These are phyloP conservation scores for Nesometra sesokonis DNA, from an alignment of 35 echinoderm and acorn worm genomes.

Conservation along the genomic window DNA sequence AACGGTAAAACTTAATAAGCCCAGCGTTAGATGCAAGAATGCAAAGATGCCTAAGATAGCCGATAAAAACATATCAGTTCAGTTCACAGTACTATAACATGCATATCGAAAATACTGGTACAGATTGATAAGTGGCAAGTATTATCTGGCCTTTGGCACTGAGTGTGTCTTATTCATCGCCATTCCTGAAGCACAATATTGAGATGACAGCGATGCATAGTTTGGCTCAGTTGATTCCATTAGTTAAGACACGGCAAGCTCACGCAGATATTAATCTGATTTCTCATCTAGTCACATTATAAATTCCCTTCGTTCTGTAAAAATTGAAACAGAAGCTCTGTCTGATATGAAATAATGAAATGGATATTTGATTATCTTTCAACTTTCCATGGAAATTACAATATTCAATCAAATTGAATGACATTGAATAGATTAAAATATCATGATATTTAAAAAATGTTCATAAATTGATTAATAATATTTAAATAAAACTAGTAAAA, in stretches of 20 bases:
- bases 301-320: neutral
- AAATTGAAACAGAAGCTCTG: neutral
- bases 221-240: neutral
- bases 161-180: neutral
- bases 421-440: no score
- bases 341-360: no score
- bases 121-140: no score
- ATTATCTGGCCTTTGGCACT: neutral
- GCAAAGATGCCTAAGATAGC: conserved; percentile 33
- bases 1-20: conserved; percentile 17
- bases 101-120: no score
- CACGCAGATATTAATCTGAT: neutral
- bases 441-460: no score
- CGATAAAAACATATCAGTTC: neutral
- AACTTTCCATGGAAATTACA: no score
- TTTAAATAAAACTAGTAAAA: no score
- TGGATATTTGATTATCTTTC: no score
- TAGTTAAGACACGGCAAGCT: neutral
- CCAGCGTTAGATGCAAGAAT: conserved; percentile 45
- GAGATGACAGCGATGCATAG: neutral
- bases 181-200: neutral
- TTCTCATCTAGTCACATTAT: neutral
- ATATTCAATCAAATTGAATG: no score
- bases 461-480: no score
- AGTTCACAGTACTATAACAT: neutral